Evolutionary conservation across 2,797 vertebrate genomes (phyloP).

Genomic region (Anolis apletophallus): DNA sequence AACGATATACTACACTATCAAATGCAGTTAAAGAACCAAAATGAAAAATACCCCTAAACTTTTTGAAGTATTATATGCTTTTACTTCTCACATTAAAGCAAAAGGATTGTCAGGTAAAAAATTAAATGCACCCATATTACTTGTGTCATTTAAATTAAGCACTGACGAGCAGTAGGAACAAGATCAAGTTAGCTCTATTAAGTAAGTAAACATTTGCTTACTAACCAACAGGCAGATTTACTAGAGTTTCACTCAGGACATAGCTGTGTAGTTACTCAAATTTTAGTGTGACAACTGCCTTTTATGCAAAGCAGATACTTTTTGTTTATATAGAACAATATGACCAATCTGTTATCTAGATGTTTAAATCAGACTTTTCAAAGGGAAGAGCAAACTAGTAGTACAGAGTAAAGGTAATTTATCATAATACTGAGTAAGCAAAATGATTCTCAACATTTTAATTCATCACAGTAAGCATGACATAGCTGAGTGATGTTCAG

Average conservation of each 20-base stretch:
- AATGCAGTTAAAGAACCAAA: not conserved
- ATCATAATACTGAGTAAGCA: not conserved
- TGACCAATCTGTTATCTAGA: not conserved
- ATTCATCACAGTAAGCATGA: constrained; percentile 38
- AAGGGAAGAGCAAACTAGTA: not conserved
- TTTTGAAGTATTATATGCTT: not conserved
- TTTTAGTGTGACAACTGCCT: not conserved
- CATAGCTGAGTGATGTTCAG: constrained; percentile 20
- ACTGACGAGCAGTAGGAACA: constrained; percentile 28
- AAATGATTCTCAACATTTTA: constrained; percentile 2
- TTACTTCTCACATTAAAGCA: not conserved
- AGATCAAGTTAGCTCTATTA: not conserved
- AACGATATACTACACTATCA: not conserved
- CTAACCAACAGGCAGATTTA: not conserved
- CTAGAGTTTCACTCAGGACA: not conserved
- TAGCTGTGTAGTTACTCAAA: not conserved
- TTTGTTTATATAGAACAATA: not conserved
- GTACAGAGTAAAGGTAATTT: constrained; percentile 2
- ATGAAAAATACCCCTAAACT: not conserved
- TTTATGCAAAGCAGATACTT: not conserved
- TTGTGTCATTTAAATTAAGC: constrained; percentile 64
- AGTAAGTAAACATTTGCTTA: not conserved
- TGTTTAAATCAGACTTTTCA: not conserved
- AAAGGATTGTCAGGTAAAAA: constrained; percentile 16
- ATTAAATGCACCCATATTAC: constrained; percentile 58